Base-by-base conservation (phyloP, 2,888 invertebrate genomes). In the Hololepta plana region DNA sequence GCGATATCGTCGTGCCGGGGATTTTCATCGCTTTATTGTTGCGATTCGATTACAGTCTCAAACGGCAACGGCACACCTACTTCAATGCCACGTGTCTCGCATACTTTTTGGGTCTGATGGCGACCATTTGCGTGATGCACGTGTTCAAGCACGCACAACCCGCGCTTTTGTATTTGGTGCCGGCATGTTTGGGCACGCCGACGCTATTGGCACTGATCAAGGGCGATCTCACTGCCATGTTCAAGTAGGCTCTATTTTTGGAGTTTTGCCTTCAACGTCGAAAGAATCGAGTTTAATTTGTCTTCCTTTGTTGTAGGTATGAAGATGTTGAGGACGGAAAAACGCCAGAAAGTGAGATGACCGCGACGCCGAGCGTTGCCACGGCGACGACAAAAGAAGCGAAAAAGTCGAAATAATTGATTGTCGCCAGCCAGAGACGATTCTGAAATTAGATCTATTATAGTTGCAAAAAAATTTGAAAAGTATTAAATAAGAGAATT, bases 1-100 rank as follows among this genome's bases (percentile, higher is more conserved):
- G 98, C 3, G 98, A 99, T 54, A 96, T 99, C 43, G 98, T 99
- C 15, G 87, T 99, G 38, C 98, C 98, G 3, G 98, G 98, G 36
- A 95, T 98, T 47, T 99, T 99, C 56, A 95, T 99, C 44, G 96
- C 98, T 0, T 64, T 99, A 12, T 62, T 99, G 23, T 65, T 96
- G 24, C 72, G 98, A 38, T 99, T 93, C 58, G 98, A 99, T 60
- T 70, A 79, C 51, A 84, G 85, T 46, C 62, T 85, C 34, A 76
- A 80, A 41, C 61, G 85, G 10, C 77, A 79, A 49, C 72, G 74
- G 7, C 72, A 80, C 41, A 68, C 75, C 12, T 88, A 88, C 53
- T 98, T 96, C 62, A 77, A 77, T 47, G 72, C 84, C 3, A 85
- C 93, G 3, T 81, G 96, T 53, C 49, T 72, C 22, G 96, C 98